Conservation (phyloP, 2,113 vertebrate genomes). For the Aegithalos caudatus region DNA sequence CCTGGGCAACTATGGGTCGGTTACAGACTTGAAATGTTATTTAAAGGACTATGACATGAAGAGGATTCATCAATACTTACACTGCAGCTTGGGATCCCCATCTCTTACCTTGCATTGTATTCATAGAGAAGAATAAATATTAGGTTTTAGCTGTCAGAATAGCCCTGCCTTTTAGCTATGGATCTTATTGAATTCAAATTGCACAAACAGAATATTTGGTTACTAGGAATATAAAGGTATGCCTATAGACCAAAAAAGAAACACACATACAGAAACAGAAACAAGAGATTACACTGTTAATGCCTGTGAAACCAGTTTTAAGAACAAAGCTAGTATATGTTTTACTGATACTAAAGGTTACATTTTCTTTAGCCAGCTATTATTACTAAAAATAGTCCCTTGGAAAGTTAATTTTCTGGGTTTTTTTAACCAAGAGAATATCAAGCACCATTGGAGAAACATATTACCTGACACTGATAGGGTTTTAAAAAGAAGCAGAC, state of each 20-base stretch:
- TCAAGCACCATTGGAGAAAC: constrained; percentile 38
- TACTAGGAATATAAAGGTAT: background rate
- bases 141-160: background rate
- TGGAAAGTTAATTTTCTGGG: constrained; percentile 31
- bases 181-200: background rate
- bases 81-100: background rate
- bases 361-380: background rate
- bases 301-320: background rate
- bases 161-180: background rate
- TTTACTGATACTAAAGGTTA: background rate
- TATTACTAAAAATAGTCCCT: background rate
- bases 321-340: background rate
- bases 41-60: background rate
- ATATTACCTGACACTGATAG: constrained; percentile 57
- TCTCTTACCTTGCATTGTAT: background rate
- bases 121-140: background rate
- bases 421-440: constrained; percentile 2
- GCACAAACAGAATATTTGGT: background rate
- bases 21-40: background rate
- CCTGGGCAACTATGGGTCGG: background rate
- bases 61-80: background rate
- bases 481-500: constrained; percentile 60
- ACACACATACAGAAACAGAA: background rate
- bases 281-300: background rate
- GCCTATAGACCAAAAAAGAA: background rate